Conservation (phyloP, 1,140 invertebrate genomes). For the Zophobas morio region DNA sequence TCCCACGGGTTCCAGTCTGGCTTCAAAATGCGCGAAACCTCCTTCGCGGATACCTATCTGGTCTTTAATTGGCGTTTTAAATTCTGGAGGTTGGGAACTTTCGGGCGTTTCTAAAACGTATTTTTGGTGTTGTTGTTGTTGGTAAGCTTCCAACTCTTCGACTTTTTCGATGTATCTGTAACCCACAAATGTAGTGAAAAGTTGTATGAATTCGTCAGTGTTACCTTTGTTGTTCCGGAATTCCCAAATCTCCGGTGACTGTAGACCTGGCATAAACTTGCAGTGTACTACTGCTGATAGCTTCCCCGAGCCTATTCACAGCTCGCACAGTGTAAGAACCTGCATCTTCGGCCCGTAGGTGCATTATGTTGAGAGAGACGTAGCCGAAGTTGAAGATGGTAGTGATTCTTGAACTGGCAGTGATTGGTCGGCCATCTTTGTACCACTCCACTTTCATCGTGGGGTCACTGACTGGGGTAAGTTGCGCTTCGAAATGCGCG, state of each 20-base stretch:
- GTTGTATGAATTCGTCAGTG: no score
- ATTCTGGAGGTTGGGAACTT: constrained; percentile 86
- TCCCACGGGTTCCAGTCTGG: constrained; percentile 92
- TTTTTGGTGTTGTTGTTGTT: constrained; percentile 82
- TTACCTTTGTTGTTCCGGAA: constrained; percentile 88
- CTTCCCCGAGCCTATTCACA: constrained; percentile 89
- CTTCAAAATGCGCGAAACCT: constrained; percentile 96
- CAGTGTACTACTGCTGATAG: constrained; percentile 84
- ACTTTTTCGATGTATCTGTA: constrained; percentile 88
- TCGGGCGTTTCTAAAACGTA: constrained; percentile 85
- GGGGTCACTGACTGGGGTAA: constrained; percentile 95
- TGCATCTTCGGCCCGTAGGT: constrained; percentile 94
- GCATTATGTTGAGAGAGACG: constrained; percentile 97
- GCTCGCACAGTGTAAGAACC: constrained; percentile 93
- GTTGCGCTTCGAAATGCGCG: constrained; percentile 95
- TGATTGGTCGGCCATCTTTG: constrained; percentile 94
- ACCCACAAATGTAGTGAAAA: no score
- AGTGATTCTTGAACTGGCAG: constrained; percentile 94
- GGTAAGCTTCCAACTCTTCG: constrained; percentile 93
- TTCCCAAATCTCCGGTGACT: constrained; percentile 88
- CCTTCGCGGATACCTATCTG: constrained; percentile 91
- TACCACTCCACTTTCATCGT: constrained; percentile 99
- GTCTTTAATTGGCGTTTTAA: constrained; percentile 94
- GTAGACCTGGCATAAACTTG: constrained; percentile 83
- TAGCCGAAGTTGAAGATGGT: constrained; percentile 99